Evolutionary conservation across 2,113 vertebrate genomes (phyloP).

Genomic region (Poecilia latipinna): DNA sequence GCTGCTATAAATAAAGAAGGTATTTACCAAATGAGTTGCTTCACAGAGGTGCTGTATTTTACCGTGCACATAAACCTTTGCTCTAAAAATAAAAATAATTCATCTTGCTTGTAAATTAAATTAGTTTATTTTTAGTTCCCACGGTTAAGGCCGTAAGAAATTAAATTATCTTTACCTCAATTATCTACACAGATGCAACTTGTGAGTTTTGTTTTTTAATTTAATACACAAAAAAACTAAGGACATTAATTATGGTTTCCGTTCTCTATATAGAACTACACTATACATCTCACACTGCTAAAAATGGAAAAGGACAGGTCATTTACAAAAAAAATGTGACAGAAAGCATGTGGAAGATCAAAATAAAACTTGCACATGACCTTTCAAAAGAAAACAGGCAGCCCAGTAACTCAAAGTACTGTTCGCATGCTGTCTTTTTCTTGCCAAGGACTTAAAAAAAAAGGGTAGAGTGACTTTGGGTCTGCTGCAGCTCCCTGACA

Average conservation of each 20-base stretch:
- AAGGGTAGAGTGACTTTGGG: slow-evolving; percentile 42
- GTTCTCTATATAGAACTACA: slow-evolving; percentile 35
- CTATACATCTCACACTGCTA: slow-evolving; percentile 34
- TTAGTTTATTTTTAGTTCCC: background rate
- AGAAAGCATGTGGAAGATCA: slow-evolving; percentile 17
- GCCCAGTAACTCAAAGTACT: slow-evolving; percentile 14
- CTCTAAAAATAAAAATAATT: background rate
- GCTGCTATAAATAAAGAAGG: no score
- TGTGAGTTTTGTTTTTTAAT: background rate
- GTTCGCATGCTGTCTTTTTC: slow-evolving; percentile 41
- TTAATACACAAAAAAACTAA: background rate
- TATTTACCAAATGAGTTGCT: no score
- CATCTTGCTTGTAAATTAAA: background rate
- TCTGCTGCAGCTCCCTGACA: slow-evolving; percentile 40
- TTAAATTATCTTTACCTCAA: background rate
- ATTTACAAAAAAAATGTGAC: slow-evolving; percentile 23
- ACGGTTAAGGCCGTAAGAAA: background rate
- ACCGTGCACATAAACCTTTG: background rate
- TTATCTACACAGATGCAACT: background rate
- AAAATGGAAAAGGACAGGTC: background rate
- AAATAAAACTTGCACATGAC: slow-evolving; percentile 47
- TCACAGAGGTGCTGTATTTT: background rate
- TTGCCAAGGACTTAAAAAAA: slow-evolving; percentile 40
- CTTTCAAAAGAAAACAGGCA: slow-evolving; percentile 36
- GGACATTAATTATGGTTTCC: background rate